Evolutionary conservation across 2,113 vertebrate species (phyloP), one percentile per base, ranked within the genome.

Genomic region (Python bivittatus): DNA sequence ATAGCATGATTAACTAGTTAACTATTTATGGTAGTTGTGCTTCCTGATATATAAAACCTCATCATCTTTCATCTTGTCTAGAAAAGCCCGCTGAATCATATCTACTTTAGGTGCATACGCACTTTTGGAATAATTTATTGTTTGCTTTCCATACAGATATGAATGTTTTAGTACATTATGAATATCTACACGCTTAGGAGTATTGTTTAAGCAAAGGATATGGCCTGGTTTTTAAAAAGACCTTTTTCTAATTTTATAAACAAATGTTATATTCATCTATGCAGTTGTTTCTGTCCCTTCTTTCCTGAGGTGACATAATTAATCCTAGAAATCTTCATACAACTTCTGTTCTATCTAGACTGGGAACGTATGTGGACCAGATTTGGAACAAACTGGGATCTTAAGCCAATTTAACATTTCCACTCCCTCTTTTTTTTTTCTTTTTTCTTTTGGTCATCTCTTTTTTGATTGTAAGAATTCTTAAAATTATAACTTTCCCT

Each of bases 21-120:
- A 25, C 53, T 6, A 27, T 11, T 11, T 87, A 86, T 72, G 92
- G 33, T 56, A 92, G 89, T 1, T 86, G 20, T 89, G 13, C 17
- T 88, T 95, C 44, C 88, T 86, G 17, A 93, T 93, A 86, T 3
- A 22, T 6, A 93, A 94, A 88, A 3, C 29, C 8, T 89, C 88
- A 88, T 88, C 84, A 7, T 88, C 44, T 57, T 93, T 90, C 72
- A 93, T 57, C 56, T 29, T 15, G 1, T 25, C 29, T 61, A 0
- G 90, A 92, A 92, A 90, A 42, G 3, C 33, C 68, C 0, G 0
- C 33, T 38, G 68, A 6, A 38, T 38, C 68, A 79, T 22, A 79
- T 79, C 68, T 79, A 38, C 88, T 87, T 56, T 87, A 53, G 48
- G 53, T 56, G 9, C 64, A 6, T 38, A 54, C 60, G 13, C 84